Base-by-base conservation (phyloP, 2,113 vertebrate species). In the Forbesichthys agassizii region DNA sequence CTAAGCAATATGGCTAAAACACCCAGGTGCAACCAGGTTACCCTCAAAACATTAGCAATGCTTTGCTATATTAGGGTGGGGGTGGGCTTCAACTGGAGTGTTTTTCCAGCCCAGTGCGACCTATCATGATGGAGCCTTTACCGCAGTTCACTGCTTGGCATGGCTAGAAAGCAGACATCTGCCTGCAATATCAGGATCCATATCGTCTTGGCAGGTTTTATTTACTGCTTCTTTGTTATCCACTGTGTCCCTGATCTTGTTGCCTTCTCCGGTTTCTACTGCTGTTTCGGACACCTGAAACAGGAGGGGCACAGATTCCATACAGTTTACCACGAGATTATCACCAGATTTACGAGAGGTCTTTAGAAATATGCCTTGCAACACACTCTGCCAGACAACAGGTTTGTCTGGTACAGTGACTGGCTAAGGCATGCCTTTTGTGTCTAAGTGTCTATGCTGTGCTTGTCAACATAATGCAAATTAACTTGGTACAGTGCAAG, bases 221-320 rank as follows among this genome's bases (percentile, higher is more conserved):
- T 60, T 74, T 66, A 66, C 59, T 14, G 65, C 20, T 66, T 84
- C 72, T 77, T 74, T 63, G 71, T 86, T 20, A 65, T 77, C 77
- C 54, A 53, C 77, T 11, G 66, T 71, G 63, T 57, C 68, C 27
- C 55, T 66, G 42, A 4, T 59, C 78, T 62, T 59, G 69, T 52
- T 66, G 49, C 68, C 62, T 75, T 83, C 71, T 85, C 74, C 72
- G 33, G 80, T 84, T 86, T 81, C 71, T 75, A 81, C 65, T 75
- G 57, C 69, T 71, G 58, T 48, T 11, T 72, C 69, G 61, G 48
- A 10, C 49, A 58, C 57, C 79, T 74, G 77, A 33, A 65, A 13
- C 60, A 18, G 61, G 55, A 66, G 56, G 57, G 33, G 68, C 77
- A 70, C 72, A 71, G 66, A 80, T 83, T 87, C 53, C 12, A 14